Conservation (phyloP, 2,113 vertebrate species). For the Antechinus stuartii region DNA sequence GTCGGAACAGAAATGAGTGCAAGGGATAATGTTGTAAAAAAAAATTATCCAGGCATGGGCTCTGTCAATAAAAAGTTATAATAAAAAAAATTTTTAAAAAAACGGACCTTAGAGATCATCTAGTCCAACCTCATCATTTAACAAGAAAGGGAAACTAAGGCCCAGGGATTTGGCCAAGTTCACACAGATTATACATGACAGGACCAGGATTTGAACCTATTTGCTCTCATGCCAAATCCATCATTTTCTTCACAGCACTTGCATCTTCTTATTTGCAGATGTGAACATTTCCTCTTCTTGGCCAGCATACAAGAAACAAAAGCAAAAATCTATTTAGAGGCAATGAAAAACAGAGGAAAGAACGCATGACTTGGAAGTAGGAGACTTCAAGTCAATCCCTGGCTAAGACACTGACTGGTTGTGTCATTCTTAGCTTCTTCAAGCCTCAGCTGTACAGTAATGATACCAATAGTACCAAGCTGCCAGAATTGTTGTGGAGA, state of each 20-base stretch:
- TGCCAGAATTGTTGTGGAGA: background rate
- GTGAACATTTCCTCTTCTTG: background rate
- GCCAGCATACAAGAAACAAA: background rate
- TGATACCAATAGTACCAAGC: background rate
- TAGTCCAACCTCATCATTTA: background rate
- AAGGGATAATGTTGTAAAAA: no score
- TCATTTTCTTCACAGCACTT: background rate
- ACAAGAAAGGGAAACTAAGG: background rate
- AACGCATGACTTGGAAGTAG: background rate
- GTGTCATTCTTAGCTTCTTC: background rate
- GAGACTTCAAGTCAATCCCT: background rate
- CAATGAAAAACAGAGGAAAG: background rate
- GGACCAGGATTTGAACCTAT: background rate
- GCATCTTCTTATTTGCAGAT: background rate
- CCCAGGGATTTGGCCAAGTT: background rate
- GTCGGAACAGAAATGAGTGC: no score
- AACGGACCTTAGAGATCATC: background rate
- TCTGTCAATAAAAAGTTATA: no score
- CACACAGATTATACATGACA: background rate
- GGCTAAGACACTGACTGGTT: no score
- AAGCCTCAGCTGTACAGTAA: background rate
- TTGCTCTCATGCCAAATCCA: background rate
- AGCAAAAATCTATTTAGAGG: background rate
- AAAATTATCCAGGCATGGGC: no score
- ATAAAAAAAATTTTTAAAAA: no score